phyloP scores from a whole-genome alignment of 2,888 invertebrate genomes.

The Amblyjoppa fuscipennis region DNA sequence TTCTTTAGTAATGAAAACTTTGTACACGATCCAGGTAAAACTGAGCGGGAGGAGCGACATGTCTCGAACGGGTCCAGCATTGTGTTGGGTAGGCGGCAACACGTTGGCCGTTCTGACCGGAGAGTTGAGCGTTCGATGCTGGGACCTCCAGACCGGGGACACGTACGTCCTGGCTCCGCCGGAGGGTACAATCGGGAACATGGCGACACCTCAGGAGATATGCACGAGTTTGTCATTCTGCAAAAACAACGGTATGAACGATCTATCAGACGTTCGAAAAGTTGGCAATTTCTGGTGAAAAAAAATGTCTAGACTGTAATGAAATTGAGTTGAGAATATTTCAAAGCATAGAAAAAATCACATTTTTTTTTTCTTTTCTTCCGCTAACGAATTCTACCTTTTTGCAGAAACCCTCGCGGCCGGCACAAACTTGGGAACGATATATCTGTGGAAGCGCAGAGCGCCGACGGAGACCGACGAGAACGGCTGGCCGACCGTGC shows the following conservation, averaged over 20 bases:
- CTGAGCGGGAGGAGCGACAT: conserved; percentile 90
- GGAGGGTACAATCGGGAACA: conserved; percentile 76
- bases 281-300: neutral
- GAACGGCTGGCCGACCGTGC: conserved; percentile 89
- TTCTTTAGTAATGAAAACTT: neutral
- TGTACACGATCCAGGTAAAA: conserved; percentile 88
- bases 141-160: conserved; percentile 97
- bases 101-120: conserved; percentile 92
- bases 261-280: neutral
- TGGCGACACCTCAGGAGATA: conserved; percentile 82
- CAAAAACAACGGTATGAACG: conserved; percentile 80
- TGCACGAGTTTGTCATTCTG: conserved; percentile 83
- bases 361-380: neutral
- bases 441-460: conserved; percentile 93
- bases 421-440: conserved; percentile 95
- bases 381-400: neutral
- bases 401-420: conserved; percentile 91
- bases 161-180: conserved; percentile 89
- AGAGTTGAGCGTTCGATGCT: conserved; percentile 94
- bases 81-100: conserved; percentile 91
- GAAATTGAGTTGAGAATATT: too few species aligned
- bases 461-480: conserved; percentile 86
- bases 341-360: too few species aligned
- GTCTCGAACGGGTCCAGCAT: conserved; percentile 86
- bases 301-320: neutral